Base-by-base conservation (phyloP, 2,888 invertebrate genomes). In the Elysia crispata region DNA sequence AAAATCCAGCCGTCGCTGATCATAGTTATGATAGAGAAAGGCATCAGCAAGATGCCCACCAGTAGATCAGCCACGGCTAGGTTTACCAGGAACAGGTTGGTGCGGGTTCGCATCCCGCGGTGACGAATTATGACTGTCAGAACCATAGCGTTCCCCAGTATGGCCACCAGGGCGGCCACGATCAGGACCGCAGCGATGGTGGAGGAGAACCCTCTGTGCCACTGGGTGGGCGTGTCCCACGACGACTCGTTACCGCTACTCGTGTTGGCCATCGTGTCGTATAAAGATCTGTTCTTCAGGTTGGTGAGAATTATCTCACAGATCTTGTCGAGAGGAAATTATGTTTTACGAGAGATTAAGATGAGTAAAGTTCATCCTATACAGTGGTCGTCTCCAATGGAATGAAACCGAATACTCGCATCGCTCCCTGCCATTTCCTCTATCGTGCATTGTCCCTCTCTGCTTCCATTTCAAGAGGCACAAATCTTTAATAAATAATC, bases 21-120 rank as follows among this genome's bases (percentile, higher is more conserved):
- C 25, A 93, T 83, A 0, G 93, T 93, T 23, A 90, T 87, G 69
- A 93, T 84, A 18, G 93, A 90, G 76, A 93, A 89, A 0, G 93
- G 93, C 86, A 92, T 92, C 25, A 92, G 88, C 23, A 92, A 81
- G 11, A 91, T 80, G 0, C 92, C 92, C 5, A 91, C 91, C 64
- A 93, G 82, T 28, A 93, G 90, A 85, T 93, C 93, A 0, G 92
- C 92, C 13, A 92, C 87, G 0, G 93, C 92, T 76, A 93, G 86
- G 84, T 92, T 93, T 13, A 91, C 91, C 57, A 93, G 89, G 82
- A 93, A 92, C 86, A 93, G 89, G 84, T 93, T 93, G 30, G 93
- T 93, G 25, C 93, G 86, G 1, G 93, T 93, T 69, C 92, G 88
- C 93, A 93, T 93, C 11, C 92, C 92, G 41, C 91, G 86, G 86